A percentile compares a stretch with the other conserved stretches of the same genome.
phyloP scores from a whole-genome alignment of 2,113 vertebrate genomes.

The Chamaetylas fuelleborni region DNA sequence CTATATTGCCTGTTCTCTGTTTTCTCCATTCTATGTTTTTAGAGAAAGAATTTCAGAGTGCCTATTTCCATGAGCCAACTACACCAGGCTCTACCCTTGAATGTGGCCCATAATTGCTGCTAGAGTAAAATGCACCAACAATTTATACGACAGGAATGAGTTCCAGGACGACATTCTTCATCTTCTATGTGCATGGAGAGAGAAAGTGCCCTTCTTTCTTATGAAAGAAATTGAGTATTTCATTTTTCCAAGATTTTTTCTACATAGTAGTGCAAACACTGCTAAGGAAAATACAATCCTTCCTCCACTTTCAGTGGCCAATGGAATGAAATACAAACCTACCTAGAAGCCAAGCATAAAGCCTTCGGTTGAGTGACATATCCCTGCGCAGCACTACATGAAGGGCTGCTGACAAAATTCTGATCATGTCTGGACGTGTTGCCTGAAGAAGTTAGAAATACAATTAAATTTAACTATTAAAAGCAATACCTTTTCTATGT shows the following conservation, averaged over 20 bases:
- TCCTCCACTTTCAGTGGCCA: not conserved
- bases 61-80: not conserved
- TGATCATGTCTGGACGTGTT: slow-evolving; percentile 95
- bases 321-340: slow-evolving; percentile 44
- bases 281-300: not conserved
- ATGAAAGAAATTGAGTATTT: not conserved
- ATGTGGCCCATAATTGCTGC: not conserved
- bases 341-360: slow-evolving; percentile 99
- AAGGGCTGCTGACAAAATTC: slow-evolving; percentile 94
- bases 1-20: not conserved
- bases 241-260: not conserved
- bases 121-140: not conserved
- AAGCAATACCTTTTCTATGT: not conserved
- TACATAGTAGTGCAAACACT: not conserved
- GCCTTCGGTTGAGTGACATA: slow-evolving; percentile 97
- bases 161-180: not conserved
- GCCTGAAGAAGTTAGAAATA: slow-evolving; percentile 77
- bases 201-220: not conserved
- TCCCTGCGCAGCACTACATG: slow-evolving; percentile 97
- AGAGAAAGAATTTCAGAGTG: not conserved
- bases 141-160: not conserved
- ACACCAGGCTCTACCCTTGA: not conserved
- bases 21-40: not conserved
- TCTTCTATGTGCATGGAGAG: not conserved
- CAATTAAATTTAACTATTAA: not conserved